A percentile compares a stretch with the other conserved stretches of the same genome.
These are phyloP conservation scores for Nothobranchius furzeri DNA, from an alignment of 2,113 vertebrate genomes.

Conservation along the genomic window DNA sequence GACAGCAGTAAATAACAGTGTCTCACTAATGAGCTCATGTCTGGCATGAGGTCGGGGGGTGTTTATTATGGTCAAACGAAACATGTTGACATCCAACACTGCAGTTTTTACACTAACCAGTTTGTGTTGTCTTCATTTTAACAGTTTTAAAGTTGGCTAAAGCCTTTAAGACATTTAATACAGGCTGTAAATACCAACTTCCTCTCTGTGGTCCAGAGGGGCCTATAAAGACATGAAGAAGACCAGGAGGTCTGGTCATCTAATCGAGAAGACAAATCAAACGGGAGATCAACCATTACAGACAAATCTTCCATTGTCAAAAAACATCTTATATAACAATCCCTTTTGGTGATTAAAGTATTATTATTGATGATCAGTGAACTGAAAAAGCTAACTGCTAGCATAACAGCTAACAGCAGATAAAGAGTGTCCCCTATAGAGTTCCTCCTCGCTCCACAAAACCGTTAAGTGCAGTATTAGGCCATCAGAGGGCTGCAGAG, in stretches of 20 bases:
- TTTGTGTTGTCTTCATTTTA: not conserved
- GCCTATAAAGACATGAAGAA: constrained; percentile 11
- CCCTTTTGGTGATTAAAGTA: too few species aligned
- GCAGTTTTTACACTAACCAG: not conserved
- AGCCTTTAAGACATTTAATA: constrained; percentile 3
- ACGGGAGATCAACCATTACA: constrained; percentile 37
- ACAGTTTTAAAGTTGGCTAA: not conserved
- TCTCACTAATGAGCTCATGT: constrained; percentile 58
- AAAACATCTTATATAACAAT: not conserved
- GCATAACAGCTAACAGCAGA: too few species aligned
- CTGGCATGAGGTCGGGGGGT: constrained; percentile 45
- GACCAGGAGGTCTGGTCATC: constrained; percentile 7
- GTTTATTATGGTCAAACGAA: constrained; percentile 39
- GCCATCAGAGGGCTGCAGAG: too few species aligned
- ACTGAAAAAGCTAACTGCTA: too few species aligned
- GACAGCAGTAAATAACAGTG: constrained; percentile 63
- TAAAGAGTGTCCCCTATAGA: too few species aligned
- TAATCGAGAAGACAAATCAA: constrained; percentile 27
- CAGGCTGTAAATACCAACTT: not conserved
- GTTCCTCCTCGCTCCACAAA: too few species aligned
- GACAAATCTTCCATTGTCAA: constrained; percentile 37
- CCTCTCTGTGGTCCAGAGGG: constrained; percentile 12
- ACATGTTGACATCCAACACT: not conserved
- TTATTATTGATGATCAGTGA: too few species aligned
- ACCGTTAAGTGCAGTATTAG: too few species aligned